Percentiles rank a stretch among this genome's conserved stretches.
Conservation (phyloP, 2,888 invertebrate species). For the Cabera pusaria region DNA sequence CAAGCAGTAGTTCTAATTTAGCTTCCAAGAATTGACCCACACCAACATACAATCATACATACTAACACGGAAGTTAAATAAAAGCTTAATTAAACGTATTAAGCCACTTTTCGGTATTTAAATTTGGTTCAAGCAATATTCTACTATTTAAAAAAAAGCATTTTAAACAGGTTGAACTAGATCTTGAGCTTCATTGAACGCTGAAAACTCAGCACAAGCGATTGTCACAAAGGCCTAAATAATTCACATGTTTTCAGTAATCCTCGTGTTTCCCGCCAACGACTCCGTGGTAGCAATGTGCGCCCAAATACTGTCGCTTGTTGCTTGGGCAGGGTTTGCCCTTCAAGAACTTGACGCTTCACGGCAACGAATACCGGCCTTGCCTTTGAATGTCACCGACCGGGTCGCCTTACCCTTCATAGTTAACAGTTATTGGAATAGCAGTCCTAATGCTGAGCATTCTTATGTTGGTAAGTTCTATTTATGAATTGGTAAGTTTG, state of each 20-base stretch:
- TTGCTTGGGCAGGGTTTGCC: conserved; percentile 68
- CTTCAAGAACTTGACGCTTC: conserved; percentile 62
- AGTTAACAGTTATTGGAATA: conserved; percentile 65
- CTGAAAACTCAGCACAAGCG: too few relatives aligned
- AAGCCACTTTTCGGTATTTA: too few relatives aligned
- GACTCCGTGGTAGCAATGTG: conserved; percentile 61
- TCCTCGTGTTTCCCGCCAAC: conserved; percentile 71
- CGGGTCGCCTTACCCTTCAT: conserved; percentile 57
- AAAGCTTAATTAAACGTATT: too few relatives aligned
- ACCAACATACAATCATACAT: too few relatives aligned
- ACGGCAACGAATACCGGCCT: conserved; percentile 57
- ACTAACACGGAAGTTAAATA: too few relatives aligned
- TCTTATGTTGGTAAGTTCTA: conserved; percentile 62
- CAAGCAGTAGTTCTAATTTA: too few relatives aligned
- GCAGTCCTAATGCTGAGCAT: conserved; percentile 68
- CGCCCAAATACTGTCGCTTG: conserved; percentile 59
- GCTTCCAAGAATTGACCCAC: too few relatives aligned
- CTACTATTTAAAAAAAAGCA: too few relatives aligned
- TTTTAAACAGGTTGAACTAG: too few relatives aligned
- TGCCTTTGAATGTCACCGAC: conserved; percentile 57
- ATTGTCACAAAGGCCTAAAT: not conserved
- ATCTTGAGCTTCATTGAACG: too few relatives aligned
- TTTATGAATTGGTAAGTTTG: too few relatives aligned
- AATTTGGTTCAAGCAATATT: too few relatives aligned
- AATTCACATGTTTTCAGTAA: conserved; percentile 47